Evolutionary conservation across 2,888 invertebrate species (phyloP), one percentile per base, ranked within the genome.

Genomic region (Siphonodentalium dalli): DNA sequence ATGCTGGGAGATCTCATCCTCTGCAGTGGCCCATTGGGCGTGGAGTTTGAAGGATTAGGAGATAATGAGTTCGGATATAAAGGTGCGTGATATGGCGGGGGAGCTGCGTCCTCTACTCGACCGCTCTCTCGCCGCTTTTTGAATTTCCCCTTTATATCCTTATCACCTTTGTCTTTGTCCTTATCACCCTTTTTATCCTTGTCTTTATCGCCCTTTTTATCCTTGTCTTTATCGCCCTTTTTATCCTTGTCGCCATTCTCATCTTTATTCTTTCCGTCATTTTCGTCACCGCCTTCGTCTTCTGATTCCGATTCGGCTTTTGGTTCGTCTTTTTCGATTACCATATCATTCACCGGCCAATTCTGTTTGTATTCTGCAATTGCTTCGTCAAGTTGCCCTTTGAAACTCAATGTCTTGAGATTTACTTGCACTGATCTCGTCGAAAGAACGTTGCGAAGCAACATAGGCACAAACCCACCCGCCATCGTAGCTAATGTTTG

Each of bases 321-420:
- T 7, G 68, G 66, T 21, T 62, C 52, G 35, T 63, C 68, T 38
- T 64, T 52, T 20, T 72, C 66, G n/a, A 75, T 61, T 20, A 69
- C 44, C 7, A 79, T 63, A 48, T 79, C 79, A 49, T 60, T 65
- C 20, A 77, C 68, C 1, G 78, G 77, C 78, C 78, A 80, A 46
- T 68, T 63, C 49, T 77, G 75, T 27, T 70, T 69, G 60, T 72
- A 80, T 27, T 69, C 68, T 6, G 67, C 61, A 27, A 79, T 70
- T 39, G 75, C 71, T 52, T 77, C 72, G 44, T 77, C 75, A 29
- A 79, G 68, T 41, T 77, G 77, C 0, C 77, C 78, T 50, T 76
- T 72, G 50, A 79, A 75, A 38, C 76, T 74, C 20, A 80, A 65
- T 0, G 78, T 78, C 39, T 77, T 77, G 26, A 80, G 58, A 49